Base-by-base conservation (phyloP, 1,140 invertebrate genomes). In the Atopsyche davidsoni region DNA sequence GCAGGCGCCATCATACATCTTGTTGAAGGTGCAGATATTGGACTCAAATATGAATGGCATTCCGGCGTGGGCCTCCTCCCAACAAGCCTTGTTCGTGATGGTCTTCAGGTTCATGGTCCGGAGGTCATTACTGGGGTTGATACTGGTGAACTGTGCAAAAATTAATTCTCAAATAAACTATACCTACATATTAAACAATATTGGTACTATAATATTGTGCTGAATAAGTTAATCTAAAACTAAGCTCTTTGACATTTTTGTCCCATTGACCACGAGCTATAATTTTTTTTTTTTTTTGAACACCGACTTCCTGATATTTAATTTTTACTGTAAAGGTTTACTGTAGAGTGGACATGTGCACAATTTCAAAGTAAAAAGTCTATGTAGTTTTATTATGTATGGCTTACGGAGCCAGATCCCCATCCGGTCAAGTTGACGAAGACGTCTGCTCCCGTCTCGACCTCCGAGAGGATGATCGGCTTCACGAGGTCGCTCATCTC, bases 1-100 rank as follows among this genome's bases (percentile, higher is more conserved):
- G 43, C 78, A 80, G 9, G 77, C 75, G 2, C 79, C 79, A 57
- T 79, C 67, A 10, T 77, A 78, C 22, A 55, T 53, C 51, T 73
- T 76, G 1, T 79, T 81, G 17, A 78, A 68, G 0, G 80, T 80
- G 55, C 80, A 83, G 18, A 82, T 24, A n/a, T 47, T 24, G 25
- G 1, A n/a, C 3, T 46, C 35, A 46, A 59, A 62, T 1, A 70
- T 67, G 0, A 59, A 49, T 22, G 65, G 63, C 25, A 70, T 62
- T 6, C 24, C 31, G 10, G 9, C 46, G 35, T 63, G 66, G 9
- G 59, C 53, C 1, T 42, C 19, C 43, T 66, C 63, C 47, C 68
- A 75, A 1, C 62, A 47, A 4, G 59, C 60, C n/a, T n/a, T n/a
- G 10, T 67, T 62, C 25, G 64, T 69, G 1, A 74, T 45, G 0